phyloP scores from a whole-genome alignment of 1,140 invertebrate genomes.

The Ceratina japonica region DNA sequence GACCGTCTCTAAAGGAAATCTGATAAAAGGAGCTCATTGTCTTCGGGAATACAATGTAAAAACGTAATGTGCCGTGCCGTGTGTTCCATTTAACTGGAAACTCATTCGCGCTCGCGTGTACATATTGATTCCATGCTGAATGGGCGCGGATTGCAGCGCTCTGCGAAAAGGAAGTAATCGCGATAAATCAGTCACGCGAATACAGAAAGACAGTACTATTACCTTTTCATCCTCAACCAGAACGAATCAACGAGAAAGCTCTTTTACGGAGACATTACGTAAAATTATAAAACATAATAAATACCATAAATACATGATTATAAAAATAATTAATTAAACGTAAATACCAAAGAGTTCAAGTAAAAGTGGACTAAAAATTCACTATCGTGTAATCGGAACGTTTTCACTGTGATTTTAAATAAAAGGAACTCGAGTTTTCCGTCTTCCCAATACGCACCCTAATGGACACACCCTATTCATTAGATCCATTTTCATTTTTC shows the following conservation, averaged over 20 bases:
- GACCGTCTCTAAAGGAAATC: neutral
- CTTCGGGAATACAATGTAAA: neutral
- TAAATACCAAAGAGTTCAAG: no score
- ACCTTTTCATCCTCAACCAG: neutral
- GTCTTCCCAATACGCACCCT: no score
- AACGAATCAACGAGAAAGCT: neutral
- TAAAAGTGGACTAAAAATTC: no score
- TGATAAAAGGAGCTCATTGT: neutral
- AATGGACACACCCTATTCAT: no score
- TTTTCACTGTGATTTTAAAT: no score
- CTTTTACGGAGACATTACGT: neutral
- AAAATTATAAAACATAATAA: no score
- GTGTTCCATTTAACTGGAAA: conserved; percentile 27
- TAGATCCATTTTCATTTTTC: no score
- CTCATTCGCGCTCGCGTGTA: conserved; percentile 36
- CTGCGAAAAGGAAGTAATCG: conserved; percentile 3
- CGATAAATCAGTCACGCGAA: neutral
- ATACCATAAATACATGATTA: neutral
- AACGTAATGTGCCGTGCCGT: conserved; percentile 3
- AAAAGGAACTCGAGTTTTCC: no score
- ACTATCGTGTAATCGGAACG: no score
- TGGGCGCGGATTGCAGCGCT: conserved; percentile 6
- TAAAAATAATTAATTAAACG: no score
- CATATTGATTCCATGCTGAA: conserved; percentile 39
- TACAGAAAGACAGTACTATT: neutral